These are phyloP conservation scores for Corydoras sp. DNA, from an alignment of 2,113 vertebrate species.

Conservation along the genomic window DNA sequence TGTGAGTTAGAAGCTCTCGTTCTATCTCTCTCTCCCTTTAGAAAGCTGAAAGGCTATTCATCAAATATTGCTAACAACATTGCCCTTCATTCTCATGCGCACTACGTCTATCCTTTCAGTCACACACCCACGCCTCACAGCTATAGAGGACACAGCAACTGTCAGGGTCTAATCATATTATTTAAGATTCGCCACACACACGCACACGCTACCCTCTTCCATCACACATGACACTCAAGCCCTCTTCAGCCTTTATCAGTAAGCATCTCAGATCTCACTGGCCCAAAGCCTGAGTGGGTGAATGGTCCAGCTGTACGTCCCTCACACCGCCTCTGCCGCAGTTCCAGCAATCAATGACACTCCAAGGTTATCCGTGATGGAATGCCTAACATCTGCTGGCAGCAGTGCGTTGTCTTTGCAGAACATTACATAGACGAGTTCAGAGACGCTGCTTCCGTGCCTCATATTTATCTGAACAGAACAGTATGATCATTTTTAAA, in stretches of 20 bases:
- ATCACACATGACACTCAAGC: conserved; percentile 3
- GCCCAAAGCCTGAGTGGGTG: not conserved
- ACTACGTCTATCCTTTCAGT: not conserved
- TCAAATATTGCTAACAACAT: conserved; percentile 11
- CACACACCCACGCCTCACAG: not conserved
- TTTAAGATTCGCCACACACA: not conserved
- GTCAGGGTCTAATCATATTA: conserved; percentile 20
- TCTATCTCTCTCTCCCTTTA: not conserved
- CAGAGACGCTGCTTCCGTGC: not conserved
- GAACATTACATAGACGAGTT: not conserved
- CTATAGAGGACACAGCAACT: conserved; percentile 1
- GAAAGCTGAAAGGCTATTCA: not conserved
- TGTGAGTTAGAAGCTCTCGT: too few relatives aligned
- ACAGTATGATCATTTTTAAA: too few relatives aligned
- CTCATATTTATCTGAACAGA: not conserved
- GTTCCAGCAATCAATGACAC: conserved; percentile 1
- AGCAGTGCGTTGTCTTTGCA: not conserved
- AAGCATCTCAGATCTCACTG: conserved; percentile 4
- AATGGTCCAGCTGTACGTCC: not conserved
- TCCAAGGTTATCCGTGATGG: conserved; percentile 18
- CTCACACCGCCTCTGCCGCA: not conserved
- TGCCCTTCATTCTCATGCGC: not conserved
- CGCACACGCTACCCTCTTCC: conserved; percentile 7
- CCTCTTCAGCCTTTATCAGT: conserved; percentile 12
- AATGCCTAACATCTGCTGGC: not conserved